Conservation (phyloP, 2,797 vertebrate species). For the Sebastes kiyomatsui region DNA sequence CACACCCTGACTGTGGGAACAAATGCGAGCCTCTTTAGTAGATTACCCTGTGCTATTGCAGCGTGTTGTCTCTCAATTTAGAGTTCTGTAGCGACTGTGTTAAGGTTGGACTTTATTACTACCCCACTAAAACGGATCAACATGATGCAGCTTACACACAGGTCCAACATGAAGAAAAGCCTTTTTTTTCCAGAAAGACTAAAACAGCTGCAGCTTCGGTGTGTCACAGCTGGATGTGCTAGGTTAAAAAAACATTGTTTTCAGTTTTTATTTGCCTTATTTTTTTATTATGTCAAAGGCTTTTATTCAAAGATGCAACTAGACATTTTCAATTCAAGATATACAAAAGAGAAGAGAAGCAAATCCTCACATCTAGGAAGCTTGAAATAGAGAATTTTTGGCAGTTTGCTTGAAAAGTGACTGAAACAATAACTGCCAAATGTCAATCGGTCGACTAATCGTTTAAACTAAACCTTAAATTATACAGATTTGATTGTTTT, state of each 20-base stretch:
- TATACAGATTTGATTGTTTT: no score
- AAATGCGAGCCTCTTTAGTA: conserved; percentile 41
- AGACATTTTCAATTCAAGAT: neutral
- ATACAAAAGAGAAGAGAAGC: neutral
- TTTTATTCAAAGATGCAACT: neutral
- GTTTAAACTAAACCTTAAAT: no score
- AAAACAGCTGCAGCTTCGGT: neutral
- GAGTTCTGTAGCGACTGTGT: neutral
- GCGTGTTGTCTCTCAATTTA: conserved; percentile 35
- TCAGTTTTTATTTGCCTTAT: rapidly evolving
- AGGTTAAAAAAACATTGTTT: neutral
- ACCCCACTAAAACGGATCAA: neutral
- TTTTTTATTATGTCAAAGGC: neutral
- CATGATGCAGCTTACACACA: neutral
- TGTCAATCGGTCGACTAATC: neutral
- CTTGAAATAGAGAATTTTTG: no score
- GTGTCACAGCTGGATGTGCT: neutral
- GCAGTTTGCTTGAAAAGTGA: neutral
- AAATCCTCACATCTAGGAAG: neutral
- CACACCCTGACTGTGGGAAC: conserved; percentile 55
- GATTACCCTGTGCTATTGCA: conserved; percentile 49
- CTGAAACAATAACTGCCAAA: neutral
- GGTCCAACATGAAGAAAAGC: neutral
- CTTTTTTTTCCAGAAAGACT: neutral
- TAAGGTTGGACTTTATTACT: conserved; percentile 1